A percentile compares a stretch with the other conserved stretches of the same genome.
Conservation (phyloP, 2,113 vertebrate species). For the Percina caprodes region DNA sequence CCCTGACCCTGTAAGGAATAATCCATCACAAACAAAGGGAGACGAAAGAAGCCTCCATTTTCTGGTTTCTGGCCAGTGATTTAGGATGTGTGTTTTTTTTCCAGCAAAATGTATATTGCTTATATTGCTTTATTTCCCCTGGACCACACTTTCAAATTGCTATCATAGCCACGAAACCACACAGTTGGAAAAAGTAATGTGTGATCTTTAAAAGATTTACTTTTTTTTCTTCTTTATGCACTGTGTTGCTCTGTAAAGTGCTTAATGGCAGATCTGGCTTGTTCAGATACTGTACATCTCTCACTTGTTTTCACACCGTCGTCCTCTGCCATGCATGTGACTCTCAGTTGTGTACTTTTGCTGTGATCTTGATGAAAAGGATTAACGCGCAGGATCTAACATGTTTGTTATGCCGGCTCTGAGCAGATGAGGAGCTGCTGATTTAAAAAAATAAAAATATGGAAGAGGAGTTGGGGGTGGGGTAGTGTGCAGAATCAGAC, state of each 20-base stretch:
- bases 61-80: background rate
- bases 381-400: background rate
- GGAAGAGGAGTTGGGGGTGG: no score
- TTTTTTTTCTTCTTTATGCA: background rate
- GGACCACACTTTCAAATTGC: background rate
- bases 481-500: background rate
- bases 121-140: background rate
- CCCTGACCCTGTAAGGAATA: conserved; percentile 14
- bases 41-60: background rate
- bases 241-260: background rate
- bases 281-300: background rate
- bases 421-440: conserved; percentile 19
- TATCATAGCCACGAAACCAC: background rate
- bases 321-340: background rate
- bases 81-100: background rate
- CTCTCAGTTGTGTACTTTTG: background rate
- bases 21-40: background rate
- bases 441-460: background rate
- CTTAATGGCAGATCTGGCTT: background rate
- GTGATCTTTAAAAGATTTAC: background rate
- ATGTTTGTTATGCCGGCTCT: background rate
- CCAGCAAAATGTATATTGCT: background rate
- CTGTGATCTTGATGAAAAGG: background rate
- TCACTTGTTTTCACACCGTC: background rate
- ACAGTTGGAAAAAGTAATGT: background rate